These are phyloP conservation scores for Tokudaia tokunoshimensis DNA, from an alignment of 2,797 vertebrate genomes.

Conservation along the genomic window DNA sequence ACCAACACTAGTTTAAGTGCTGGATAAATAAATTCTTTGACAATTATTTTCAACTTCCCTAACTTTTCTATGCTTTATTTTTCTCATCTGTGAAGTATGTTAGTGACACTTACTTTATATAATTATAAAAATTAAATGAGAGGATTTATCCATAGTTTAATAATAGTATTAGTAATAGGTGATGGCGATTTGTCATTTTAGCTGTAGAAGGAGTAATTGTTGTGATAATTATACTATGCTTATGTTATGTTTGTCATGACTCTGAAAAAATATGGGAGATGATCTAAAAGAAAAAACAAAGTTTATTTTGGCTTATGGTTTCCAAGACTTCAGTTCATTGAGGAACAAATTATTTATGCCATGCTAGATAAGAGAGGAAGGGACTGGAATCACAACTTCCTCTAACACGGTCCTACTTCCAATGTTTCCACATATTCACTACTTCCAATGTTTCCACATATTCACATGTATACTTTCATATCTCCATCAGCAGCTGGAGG, in stretches of 20 bases:
- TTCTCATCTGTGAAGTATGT: conserved; percentile 37
- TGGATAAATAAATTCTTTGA: neutral
- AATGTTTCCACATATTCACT: neutral
- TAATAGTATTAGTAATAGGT: neutral
- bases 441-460: neutral
- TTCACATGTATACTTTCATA: neutral
- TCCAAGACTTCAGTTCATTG: neutral
- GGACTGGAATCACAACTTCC: neutral
- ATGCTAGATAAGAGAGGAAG: neutral
- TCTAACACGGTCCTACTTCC: neutral
- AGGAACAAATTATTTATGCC: neutral
- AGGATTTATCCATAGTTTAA: neutral
- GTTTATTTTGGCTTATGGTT: neutral
- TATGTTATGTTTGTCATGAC: no score
- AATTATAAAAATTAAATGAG: conserved; percentile 1
- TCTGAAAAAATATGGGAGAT: neutral
- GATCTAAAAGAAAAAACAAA: neutral
- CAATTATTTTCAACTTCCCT: conserved; percentile 5
- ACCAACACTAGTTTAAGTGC: conserved; percentile 15
- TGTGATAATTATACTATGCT: neutral
- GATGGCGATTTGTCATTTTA: neutral
- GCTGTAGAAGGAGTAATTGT: neutral
- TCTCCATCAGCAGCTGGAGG: neutral
- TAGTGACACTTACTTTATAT: neutral
- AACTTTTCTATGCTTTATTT: neutral